A percentile compares a stretch with the other conserved stretches of the same genome.
Evolutionary conservation across 2,888 invertebrate genomes (phyloP).

Genomic region (Meliscaeva auricollis): DNA sequence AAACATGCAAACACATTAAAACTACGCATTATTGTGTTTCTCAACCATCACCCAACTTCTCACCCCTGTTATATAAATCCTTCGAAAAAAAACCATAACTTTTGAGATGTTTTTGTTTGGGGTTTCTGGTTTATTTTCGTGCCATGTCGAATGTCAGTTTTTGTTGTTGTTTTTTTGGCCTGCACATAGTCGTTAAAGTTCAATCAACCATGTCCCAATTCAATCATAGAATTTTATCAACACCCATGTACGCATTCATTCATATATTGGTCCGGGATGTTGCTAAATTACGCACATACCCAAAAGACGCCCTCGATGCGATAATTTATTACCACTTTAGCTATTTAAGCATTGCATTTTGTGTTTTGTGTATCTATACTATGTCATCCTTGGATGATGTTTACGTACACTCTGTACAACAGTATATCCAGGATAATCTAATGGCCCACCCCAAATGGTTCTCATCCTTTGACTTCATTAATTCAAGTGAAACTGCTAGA

Average conservation of each 20-base stretch:
- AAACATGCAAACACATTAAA: conserved; percentile 76
- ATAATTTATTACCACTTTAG: conserved; percentile 76
- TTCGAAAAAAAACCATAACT: conserved; percentile 50
- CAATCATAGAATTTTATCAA: conserved; percentile 78
- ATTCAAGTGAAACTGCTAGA: conserved; percentile 65
- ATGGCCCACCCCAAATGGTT: conserved; percentile 49
- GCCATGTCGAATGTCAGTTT: conserved; percentile 55
- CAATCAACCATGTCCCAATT: conserved; percentile 76
- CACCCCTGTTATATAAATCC: conserved; percentile 61
- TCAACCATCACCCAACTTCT: conserved; percentile 11
- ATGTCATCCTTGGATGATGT: conserved; percentile 72
- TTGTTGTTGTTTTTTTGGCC: conserved; percentile 25
- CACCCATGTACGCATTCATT: conserved; percentile 78
- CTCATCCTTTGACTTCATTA: conserved; percentile 68
- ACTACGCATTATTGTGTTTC: conserved; percentile 42
- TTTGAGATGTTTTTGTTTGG: conserved; percentile 67
- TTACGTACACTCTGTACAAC: conserved; percentile 15
- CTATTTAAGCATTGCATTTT: conserved; percentile 72
- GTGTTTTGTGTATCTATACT: conserved; percentile 66
- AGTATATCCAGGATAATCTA: conserved; percentile 22
- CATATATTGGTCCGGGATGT: conserved; percentile 53
- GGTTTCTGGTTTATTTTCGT: conserved; percentile 65
- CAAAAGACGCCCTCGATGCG: conserved; percentile 71
- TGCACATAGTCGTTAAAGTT: conserved; percentile 71
- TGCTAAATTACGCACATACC: conserved; percentile 69